These are phyloP conservation scores for Brachionichthys hirsutus DNA, from an alignment of 2,113 vertebrate genomes.

Conservation along the genomic window DNA sequence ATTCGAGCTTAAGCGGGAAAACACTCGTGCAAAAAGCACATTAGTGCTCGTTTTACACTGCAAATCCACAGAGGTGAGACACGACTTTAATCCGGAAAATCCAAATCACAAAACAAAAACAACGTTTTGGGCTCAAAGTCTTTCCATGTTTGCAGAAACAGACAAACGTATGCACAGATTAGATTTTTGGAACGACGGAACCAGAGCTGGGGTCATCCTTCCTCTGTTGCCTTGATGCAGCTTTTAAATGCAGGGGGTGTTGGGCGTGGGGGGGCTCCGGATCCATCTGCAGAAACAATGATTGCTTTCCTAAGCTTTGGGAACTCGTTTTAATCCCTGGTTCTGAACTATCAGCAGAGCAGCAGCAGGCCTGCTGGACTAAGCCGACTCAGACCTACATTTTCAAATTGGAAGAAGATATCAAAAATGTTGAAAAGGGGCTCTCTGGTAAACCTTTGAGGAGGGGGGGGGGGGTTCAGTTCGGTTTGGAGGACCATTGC, in stretches of 20 bases:
- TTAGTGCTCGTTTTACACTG: slow-evolving; percentile 10
- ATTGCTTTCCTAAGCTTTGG: slow-evolving; percentile 75
- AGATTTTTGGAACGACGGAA: slow-evolving; percentile 28
- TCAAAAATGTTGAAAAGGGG: slow-evolving; percentile 27
- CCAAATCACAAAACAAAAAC: too few species aligned
- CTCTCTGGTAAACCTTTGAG: background rate
- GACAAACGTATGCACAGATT: slow-evolving; percentile 54
- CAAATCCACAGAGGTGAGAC: slow-evolving; percentile 32
- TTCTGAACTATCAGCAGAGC: slow-evolving; percentile 62
- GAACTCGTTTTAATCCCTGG: slow-evolving; percentile 69
- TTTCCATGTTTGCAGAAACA: slow-evolving; percentile 1
- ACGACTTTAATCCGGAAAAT: slow-evolving; percentile 29
- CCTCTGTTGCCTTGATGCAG: slow-evolving; percentile 19
- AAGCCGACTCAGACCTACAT: slow-evolving; percentile 69
- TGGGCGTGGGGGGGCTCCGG: too few species aligned
- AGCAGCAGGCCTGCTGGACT: slow-evolving; percentile 50
- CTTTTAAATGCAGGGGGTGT: slow-evolving; percentile 60
- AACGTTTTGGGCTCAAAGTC: slow-evolving; percentile 25
- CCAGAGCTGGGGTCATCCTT: slow-evolving; percentile 32
- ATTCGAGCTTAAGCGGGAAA: slow-evolving; percentile 8
- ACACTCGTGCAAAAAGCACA: slow-evolving; percentile 20
- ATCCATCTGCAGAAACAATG: slow-evolving; percentile 70
- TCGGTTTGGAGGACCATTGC: background rate
- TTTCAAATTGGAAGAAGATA: slow-evolving; percentile 56
- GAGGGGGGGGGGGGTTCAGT: background rate